A percentile compares a stretch with the other conserved stretches of the same genome.
phyloP scores from a whole-genome alignment of 2,888 invertebrate species.

The Oscheius onirici region DNA sequence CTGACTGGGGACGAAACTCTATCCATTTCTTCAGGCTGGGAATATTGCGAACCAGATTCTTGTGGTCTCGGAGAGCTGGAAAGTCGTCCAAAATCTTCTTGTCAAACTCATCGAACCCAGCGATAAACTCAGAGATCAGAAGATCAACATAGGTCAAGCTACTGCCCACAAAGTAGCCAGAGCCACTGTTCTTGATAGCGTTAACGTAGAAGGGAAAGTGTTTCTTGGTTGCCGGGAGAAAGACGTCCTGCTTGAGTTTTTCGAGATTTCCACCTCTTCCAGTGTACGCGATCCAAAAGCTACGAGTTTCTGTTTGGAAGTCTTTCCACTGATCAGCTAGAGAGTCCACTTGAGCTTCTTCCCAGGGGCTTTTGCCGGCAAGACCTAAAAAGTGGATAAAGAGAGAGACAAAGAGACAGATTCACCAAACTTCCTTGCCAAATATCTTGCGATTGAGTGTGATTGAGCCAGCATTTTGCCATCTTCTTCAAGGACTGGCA shows the following conservation, averaged over 20 bases:
- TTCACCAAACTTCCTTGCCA: too few species aligned
- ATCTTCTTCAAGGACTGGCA: too few species aligned
- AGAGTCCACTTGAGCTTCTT: conserved; percentile 53
- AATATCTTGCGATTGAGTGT: too few species aligned
- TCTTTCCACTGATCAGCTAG: conserved; percentile 57
- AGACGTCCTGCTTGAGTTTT: conserved; percentile 38
- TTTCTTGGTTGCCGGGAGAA: conserved; percentile 57
- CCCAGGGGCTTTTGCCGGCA: conserved; percentile 49
- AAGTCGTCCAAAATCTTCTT: conserved; percentile 54
- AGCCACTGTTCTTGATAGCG: conserved; percentile 42
- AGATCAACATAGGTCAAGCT: conserved; percentile 61
- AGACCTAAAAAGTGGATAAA: conserved; percentile 35
- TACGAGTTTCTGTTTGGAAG: conserved; percentile 43
- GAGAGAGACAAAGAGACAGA: too few species aligned
- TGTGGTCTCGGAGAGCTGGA: conserved; percentile 46
- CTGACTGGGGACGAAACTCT: conserved; percentile 55
- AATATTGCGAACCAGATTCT: conserved; percentile 56
- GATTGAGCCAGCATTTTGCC: too few species aligned
- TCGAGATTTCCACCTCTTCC: conserved; percentile 49
- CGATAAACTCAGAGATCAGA: conserved; percentile 55
- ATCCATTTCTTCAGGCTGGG: conserved; percentile 60
- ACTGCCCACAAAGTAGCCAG: conserved; percentile 57
- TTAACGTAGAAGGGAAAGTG: conserved; percentile 53
- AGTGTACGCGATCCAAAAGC: conserved; percentile 39
- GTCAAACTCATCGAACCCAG: conserved; percentile 40